Evolutionary conservation across 2,113 vertebrate genomes (phyloP), one percentile per base, ranked within the genome.

Genomic region (Cephalopholis sonnerati): DNA sequence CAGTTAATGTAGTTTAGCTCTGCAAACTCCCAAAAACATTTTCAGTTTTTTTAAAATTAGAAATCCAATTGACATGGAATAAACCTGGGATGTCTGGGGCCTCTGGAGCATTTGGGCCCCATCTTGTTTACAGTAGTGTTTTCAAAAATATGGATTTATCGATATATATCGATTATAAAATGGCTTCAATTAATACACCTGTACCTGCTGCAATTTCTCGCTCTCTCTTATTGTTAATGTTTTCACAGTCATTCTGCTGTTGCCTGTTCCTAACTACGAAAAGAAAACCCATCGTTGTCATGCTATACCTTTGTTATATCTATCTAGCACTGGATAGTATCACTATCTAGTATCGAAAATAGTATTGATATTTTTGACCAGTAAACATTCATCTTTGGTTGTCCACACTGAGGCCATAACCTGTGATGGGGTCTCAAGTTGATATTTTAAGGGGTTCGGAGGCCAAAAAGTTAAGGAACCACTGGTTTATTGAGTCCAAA

Each of bases 301-400:
- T 36, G 32, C 1, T 5, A 36, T 36, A 36, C 32, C 7, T 7
- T 36, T 7, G 32, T 36, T 36, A 36, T 36, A 36, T 36, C 32
- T 36, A 36, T 36, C 32, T 36, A 36, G 32, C 32, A 36, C 32
- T 36, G 32, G 32, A 36, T 36, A 36, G 7, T 8, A 36, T 36
- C 32, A 36, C 32, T 5, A 36, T 36, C 32, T 36, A 36, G 32
- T 36, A 36, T 36, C 7, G 32, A 36, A 36, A 36, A 36, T 36
- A 36, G 32, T 36, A 36, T 36, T 36, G 32, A 36, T 36, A 36
- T 36, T 36, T 36, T 36, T 36, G 32, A 36, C 32, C 32, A 36
- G 32, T 36, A 44, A 70, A 51, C n/a, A 29, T 77, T 25, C 61
- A 13, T 66, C 82, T 82, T 80, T 85, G 75, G 85, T 85, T 70